These are phyloP conservation scores for Lerista edwardsae DNA, from an alignment of 2,797 vertebrate species.

Conservation along the genomic window DNA sequence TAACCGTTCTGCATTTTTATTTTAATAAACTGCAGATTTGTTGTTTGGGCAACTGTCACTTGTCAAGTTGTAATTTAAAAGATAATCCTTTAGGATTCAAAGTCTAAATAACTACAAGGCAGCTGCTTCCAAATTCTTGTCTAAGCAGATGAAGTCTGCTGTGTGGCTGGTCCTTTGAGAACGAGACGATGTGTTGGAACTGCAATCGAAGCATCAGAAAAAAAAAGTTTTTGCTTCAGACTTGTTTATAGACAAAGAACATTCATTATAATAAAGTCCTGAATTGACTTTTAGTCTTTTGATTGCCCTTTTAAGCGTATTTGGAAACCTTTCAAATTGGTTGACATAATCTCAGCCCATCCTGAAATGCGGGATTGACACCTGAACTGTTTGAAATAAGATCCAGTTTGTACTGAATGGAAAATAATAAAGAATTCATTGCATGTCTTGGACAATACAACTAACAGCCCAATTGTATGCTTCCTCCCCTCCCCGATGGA, in stretches of 20 bases:
- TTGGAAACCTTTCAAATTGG: neutral
- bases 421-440: neutral
- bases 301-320: neutral
- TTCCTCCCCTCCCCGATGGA: too few species aligned
- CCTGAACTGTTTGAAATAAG: neutral
- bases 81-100: slow-evolving; percentile 52
- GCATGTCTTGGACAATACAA: too few species aligned
- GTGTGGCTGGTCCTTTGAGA: slow-evolving; percentile 36
- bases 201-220: slow-evolving; percentile 43
- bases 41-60: slow-evolving; percentile 55
- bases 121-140: slow-evolving; percentile 61
- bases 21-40: slow-evolving; percentile 57
- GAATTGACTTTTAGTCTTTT: neutral
- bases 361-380: neutral
- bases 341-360: neutral
- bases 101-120: slow-evolving; percentile 51
- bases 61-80: slow-evolving; percentile 60
- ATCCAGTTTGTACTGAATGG: neutral
- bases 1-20: slow-evolving; percentile 57
- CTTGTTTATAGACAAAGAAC: neutral
- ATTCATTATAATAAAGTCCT: neutral
- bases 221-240: neutral
- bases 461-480: too few species aligned
- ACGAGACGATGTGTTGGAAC: slow-evolving; percentile 52
- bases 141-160: slow-evolving; percentile 55